Conservation (phyloP, 2,113 vertebrate species). For the Erinaceus europaeus region DNA sequence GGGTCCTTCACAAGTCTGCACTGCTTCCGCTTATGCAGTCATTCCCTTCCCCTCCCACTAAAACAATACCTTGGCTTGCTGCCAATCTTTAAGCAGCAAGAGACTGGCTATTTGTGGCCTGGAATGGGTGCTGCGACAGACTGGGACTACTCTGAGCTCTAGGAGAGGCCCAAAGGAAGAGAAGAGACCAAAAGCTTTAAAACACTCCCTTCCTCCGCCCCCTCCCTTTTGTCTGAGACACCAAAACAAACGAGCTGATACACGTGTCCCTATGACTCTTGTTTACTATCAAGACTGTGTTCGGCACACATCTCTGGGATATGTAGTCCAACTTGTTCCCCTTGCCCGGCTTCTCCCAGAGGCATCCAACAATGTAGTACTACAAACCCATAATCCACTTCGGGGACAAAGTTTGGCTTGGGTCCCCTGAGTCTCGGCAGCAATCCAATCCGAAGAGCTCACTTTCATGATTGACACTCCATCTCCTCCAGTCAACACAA, state of each 20-base stretch:
- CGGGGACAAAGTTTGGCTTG: constrained; percentile 33
- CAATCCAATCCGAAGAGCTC: constrained; percentile 40
- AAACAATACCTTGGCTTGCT: constrained; percentile 72
- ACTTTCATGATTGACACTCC: constrained; percentile 48
- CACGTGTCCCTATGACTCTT: constrained; percentile 84
- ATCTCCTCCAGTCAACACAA: constrained; percentile 55
- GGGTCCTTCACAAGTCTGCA: neutral
- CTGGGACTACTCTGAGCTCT: neutral
- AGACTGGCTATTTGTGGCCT: neutral
- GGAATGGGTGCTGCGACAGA: neutral
- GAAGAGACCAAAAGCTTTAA: constrained; percentile 46
- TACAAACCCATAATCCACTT: constrained; percentile 72
- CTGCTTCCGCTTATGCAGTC: constrained; percentile 69
- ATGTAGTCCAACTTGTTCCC: constrained; percentile 66
- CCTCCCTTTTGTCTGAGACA: constrained; percentile 70
- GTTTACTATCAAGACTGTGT: constrained; percentile 81
- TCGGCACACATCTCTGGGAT: constrained; percentile 70
- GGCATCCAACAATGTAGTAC: constrained; percentile 26
- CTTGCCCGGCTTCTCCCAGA: fast-evolving
- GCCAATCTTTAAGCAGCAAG: constrained; percentile 54
- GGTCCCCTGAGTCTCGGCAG: neutral
- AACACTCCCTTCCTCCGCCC: constrained; percentile 71
- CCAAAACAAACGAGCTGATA: constrained; percentile 76
- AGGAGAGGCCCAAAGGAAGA: neutral
- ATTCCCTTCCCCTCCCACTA: constrained; percentile 66